Percentiles rank a stretch among this genome's conserved stretches.
Conservation (phyloP, 2,797 vertebrate genomes). For the Botia almorhae region DNA sequence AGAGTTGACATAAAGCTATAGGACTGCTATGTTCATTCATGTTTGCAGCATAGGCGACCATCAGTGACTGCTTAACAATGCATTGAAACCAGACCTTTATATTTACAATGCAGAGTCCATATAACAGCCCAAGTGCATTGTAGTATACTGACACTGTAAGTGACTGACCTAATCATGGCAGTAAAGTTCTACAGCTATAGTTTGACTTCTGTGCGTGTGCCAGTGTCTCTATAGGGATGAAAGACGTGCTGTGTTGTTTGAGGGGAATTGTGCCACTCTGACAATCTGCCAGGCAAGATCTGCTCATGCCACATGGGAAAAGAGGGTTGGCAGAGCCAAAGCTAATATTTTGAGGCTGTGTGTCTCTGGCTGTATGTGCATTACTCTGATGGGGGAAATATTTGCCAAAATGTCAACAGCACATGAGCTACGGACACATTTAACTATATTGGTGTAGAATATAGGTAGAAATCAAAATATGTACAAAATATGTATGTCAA, state of each 20-base stretch:
- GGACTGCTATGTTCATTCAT: no score
- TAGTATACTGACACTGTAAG: neutral
- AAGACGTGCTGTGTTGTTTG: constrained; percentile 10
- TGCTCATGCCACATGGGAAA: constrained; percentile 22
- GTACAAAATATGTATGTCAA: neutral
- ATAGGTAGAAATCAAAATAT: neutral
- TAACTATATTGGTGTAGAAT: neutral
- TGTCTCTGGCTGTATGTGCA: constrained; percentile 33
- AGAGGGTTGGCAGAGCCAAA: constrained; percentile 43
- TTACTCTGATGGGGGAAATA: constrained; percentile 28
- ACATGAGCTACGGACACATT: neutral
- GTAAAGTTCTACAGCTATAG: constrained; percentile 17
- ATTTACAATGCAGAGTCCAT: constrained; percentile 35
- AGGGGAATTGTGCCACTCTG: constrained; percentile 33
- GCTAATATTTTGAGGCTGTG: constrained; percentile 57
- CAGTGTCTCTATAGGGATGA: constrained; percentile 1
- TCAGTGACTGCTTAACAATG: no score
- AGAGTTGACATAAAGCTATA: no score
- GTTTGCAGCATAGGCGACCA: no score
- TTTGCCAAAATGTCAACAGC: constrained; percentile 12
- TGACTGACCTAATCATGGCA: constrained; percentile 32
- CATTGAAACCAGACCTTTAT: constrained; percentile 8
- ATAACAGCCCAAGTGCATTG: constrained; percentile 20
- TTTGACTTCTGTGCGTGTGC: constrained; percentile 24
- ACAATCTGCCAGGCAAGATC: constrained; percentile 30